Base-by-base conservation (phyloP, 2,888 invertebrate species). In the Agrochola litura region DNA sequence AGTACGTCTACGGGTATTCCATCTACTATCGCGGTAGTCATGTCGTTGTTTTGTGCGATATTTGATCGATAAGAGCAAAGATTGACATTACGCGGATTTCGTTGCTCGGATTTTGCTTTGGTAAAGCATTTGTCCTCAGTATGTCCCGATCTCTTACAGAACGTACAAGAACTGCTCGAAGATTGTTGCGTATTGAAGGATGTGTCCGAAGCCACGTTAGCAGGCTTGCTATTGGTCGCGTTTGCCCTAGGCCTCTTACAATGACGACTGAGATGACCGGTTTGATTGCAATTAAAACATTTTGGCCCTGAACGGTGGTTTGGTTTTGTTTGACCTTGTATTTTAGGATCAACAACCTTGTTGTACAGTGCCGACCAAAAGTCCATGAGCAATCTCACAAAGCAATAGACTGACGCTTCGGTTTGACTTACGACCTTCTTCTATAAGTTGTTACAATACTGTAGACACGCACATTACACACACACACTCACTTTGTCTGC, bases 1-100 rank as follows among this genome's bases (percentile, higher is more conserved):
- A 89, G 67, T 3, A 87, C 80, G 37, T 88, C 87, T 0, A 82
- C 61, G 0, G 88, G 85, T 6, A 88, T 65, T 4, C 85, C 82
- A 0, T 80, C 19, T 9, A 85, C 9, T 1, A 75, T 73, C 0
- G 83, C 83, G 0, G 79, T 60, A 16, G 64, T 77, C 37, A 22
- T 54, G 37, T 67, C 22, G 30, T 66, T 66, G 1, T 4, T 66
- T 66, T 49, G 65, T 25, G 65, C 46, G 9, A 65, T 46, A 5
- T 5, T 65, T 25, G 46, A 65, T 46, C 25, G 65, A 46, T 46
- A 46, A 19, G 65, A 65, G 65, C 65, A 65, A 19, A 65, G 66
- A 6, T 66, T 66, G 9, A 52, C 46, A 30, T 46, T 76, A n/a
- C 67, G 64, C 16, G 54, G 54, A 43, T 70, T 75, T 5, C 70